Evolutionary conservation across 2,797 vertebrate genomes (phyloP).

Genomic region (Galagoides demidoff): DNA sequence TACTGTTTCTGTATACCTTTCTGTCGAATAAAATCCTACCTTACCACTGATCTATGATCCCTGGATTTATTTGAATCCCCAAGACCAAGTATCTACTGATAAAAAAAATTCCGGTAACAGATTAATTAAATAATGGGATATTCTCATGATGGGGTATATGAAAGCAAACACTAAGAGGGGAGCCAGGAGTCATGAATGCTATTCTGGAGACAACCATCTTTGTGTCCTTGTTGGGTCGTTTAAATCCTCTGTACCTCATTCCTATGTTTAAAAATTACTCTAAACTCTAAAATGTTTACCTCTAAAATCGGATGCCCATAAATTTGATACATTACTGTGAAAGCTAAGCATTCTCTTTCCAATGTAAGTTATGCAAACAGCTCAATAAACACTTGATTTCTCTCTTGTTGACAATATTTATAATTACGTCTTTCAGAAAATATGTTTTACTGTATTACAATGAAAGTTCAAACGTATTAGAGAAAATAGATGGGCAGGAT

Average conservation of each 20-base stretch:
- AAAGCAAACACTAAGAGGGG: not conserved
- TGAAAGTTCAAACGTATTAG: constrained; percentile 33
- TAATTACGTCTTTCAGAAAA: constrained; percentile 56
- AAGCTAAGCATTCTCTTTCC: constrained; percentile 8
- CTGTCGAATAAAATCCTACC: too few species aligned
- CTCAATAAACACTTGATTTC: constrained; percentile 44
- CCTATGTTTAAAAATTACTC: not conserved
- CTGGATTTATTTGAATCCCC: too few species aligned
- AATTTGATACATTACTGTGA: not conserved
- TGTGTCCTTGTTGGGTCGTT: not conserved
- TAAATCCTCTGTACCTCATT: not conserved
- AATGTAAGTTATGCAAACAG: not conserved
- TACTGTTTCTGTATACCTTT: too few species aligned
- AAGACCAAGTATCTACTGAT: too few species aligned
- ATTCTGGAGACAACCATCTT: not conserved
- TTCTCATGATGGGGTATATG: not conserved
- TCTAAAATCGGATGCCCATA: not conserved
- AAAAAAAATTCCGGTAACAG: too few species aligned
- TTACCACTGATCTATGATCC: too few species aligned
- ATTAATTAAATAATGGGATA: not conserved
- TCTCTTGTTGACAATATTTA: constrained; percentile 56
- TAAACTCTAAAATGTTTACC: constrained; percentile 40
- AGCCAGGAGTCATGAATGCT: not conserved
- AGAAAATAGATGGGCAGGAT: constrained; percentile 24
- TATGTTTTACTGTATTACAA: constrained; percentile 34